Percentiles rank a stretch among this genome's conserved stretches.
Evolutionary conservation across 1,140 invertebrate species (phyloP).

Genomic region (Stenopsyche tienmushanensis): DNA sequence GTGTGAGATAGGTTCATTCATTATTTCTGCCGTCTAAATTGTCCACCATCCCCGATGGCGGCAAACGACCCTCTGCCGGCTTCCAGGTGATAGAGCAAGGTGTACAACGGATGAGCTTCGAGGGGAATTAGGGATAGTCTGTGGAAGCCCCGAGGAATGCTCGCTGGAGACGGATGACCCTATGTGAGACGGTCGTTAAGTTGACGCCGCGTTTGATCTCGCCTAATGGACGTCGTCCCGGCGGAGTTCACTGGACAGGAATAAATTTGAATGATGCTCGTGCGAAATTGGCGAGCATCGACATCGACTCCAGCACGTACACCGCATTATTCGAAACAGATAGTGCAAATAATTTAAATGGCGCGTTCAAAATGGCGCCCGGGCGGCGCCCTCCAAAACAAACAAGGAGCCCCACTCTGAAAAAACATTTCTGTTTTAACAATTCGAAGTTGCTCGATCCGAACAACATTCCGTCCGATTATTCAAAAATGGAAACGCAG

Average conservation of each 20-base stretch:
- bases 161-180: background rate
- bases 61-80: background rate
- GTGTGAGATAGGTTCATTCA: background rate
- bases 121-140: background rate
- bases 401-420: too few species aligned
- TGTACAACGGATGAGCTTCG: background rate
- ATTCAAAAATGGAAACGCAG: too few species aligned
- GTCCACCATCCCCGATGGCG: background rate
- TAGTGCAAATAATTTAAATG: background rate
- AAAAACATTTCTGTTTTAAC: too few species aligned
- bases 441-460: too few species aligned
- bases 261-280: constrained; percentile 34
- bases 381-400: too few species aligned
- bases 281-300: background rate
- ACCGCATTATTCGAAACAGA: background rate
- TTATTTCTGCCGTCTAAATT: background rate
- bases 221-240: constrained; percentile 33
- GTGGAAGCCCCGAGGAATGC: background rate
- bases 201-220: constrained; percentile 9
- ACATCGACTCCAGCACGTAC: background rate
- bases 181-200: constrained; percentile 17
- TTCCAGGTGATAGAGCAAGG: background rate
- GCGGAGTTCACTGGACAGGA: constrained; percentile 24
- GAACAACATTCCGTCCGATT: too few species aligned
- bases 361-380: too few species aligned